Base-by-base conservation (phyloP, 2,797 vertebrate species). In the Gouania willdenowi region DNA sequence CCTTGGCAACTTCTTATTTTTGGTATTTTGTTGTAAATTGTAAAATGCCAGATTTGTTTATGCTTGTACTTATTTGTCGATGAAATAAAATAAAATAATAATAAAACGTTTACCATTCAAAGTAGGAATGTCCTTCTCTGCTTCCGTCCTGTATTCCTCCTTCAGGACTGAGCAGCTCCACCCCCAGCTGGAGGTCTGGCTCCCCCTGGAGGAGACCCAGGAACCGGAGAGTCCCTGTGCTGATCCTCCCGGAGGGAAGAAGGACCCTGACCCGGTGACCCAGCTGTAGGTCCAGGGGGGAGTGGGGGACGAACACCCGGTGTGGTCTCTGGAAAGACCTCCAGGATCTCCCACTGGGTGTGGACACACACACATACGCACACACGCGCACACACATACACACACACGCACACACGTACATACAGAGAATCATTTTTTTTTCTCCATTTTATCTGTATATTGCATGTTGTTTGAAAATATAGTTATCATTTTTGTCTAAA, bases 101-200 rank as follows among this genome's bases (percentile, higher is more conserved):
- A n/a, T n/a, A n/a, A n/a, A n/a, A n/a, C 9, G 43, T 42, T 78
- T 81, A 91, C 89, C 91, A 89, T 58, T 84, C 52, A 66, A 90
- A 89, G 71, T 87, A 88, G 53, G 49, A 52, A 17, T 74, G 51
- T 26, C 85, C 87, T 28, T 41, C 63, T 63, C 76, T 71, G 32
- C 59, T 60, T 33, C 86, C 81, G 1, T 81, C 57, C 20, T 81
- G 71, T 14, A 69, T 30, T 3, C 61, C 70, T 0, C 67, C 68
- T 9, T 86, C 82, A 39, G 82, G 71, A 12, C 56, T 46, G 50
- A 87, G 87, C 52, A 91, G 66, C 46, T 90, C 85, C 35, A 91
- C 84, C 3, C 88, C 89, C 4, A 91, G 75, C 37, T 84, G 63
- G 42, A 86, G 57, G 31, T 89, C 87, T 40, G 67, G 37, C 39